Base-by-base conservation (phyloP, 2,888 invertebrate genomes). In the Catocala sponsa region DNA sequence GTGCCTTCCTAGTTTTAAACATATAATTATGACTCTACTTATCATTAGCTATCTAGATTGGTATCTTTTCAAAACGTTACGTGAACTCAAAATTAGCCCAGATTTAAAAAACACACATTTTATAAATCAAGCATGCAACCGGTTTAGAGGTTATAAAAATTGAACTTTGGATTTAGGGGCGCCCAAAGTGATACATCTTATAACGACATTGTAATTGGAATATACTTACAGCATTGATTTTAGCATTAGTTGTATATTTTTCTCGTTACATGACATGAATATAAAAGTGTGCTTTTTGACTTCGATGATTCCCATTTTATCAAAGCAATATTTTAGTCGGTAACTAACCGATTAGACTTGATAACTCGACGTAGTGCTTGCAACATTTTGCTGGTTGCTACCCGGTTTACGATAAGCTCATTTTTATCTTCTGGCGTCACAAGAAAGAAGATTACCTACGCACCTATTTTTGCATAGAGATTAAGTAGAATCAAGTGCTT, bases 341-440 rank as follows among this genome's bases (percentile, higher is more conserved):
- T 44, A 7, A 6, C 15, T 15, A 13, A 46, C 46, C 46, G 48
- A 48, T 48, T 9, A 25, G 0, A 32, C 32, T 48, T 33, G 32
- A 25, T 48, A 32, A 48, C 4, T 48, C 32, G 25, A 1, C 1
- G 7, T 33, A 33, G 2, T 11, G n/a, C n/a, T 11, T 47, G 35
- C 35, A 38, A 38, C 9, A 50, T 54, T 47, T 57, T 62, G 60
- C 48, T 48, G 55, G 67, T 76, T 76, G 70, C 77, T 59, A 68
- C 13, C 70, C 61, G 63, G 54, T 9, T 53, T 59, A 47, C 54
- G 70, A 74, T 76, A 63, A 58, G 47, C 53, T 51, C 9, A 10
- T 10, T 7, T 38, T 38, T 65, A 64, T 69, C 76, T 74, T 42
- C 11, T 64, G 60, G 69, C 74, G 74, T 76, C 65, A 58, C 35